phyloP scores from a whole-genome alignment of 2,888 invertebrate genomes.

The Eueremaeus valkanovi region DNA sequence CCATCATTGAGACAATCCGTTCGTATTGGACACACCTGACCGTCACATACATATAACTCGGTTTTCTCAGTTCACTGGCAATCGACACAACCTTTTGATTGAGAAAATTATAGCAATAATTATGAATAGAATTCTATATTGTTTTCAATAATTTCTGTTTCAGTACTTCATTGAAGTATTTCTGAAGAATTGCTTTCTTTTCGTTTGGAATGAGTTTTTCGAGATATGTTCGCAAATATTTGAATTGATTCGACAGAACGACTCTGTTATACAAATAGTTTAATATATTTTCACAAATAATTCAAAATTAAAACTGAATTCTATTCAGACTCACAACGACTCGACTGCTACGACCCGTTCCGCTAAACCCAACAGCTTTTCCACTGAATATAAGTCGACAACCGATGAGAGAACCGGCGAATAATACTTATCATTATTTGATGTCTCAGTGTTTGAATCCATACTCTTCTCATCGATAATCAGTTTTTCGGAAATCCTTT shows the following conservation, averaged over 20 bases:
- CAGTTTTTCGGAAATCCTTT: constrained; percentile 70
- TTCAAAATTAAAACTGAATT: neutral
- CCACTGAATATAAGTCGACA: constrained; percentile 65
- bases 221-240: constrained; percentile 75
- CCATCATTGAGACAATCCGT: constrained; percentile 72
- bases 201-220: constrained; percentile 69
- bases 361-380: constrained; percentile 72
- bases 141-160: neutral
- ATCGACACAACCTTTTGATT: constrained; percentile 64
- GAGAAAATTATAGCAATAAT: constrained; percentile 34
- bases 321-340: constrained; percentile 60
- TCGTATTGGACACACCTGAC: constrained; percentile 73
- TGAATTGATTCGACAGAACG: constrained; percentile 82
- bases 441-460: neutral
- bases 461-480: constrained; percentile 52
- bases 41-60: constrained; percentile 81
- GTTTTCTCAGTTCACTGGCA: constrained; percentile 70
- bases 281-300: neutral
- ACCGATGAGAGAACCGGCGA: constrained; percentile 62
- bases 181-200: constrained; percentile 58
- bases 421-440: constrained; percentile 50
- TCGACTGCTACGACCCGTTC: constrained; percentile 88
- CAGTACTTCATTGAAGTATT: constrained; percentile 55
- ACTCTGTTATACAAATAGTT: constrained; percentile 56
- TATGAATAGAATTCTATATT: constrained; percentile 14